phyloP scores from a whole-genome alignment of 2,113 vertebrate species.

The Cisticola juncidis region DNA sequence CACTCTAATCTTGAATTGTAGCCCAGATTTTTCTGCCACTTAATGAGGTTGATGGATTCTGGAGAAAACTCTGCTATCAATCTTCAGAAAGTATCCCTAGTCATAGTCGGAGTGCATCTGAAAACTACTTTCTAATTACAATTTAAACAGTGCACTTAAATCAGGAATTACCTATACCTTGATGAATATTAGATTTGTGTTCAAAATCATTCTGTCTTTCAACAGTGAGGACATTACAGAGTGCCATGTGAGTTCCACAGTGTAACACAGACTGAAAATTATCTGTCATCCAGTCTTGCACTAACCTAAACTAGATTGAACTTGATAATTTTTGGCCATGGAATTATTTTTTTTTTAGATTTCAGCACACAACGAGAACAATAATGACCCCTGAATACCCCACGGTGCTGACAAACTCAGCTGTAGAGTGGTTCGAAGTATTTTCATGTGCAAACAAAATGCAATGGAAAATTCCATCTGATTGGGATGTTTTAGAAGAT shows the following conservation, averaged over 20 bases:
- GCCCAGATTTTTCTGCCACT: not conserved
- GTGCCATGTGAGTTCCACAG: not conserved
- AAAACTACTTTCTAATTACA: not conserved
- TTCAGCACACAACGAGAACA: not conserved
- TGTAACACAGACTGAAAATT: not conserved
- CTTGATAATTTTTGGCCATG: not conserved
- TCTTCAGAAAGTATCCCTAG: not conserved
- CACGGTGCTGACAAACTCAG: not conserved
- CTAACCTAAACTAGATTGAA: not conserved
- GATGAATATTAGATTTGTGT: not conserved
- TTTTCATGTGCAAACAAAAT: not conserved
- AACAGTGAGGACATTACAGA: not conserved
- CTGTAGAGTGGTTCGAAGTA: not conserved
- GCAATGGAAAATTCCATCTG: not conserved
- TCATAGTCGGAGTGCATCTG: not conserved
- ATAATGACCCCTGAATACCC: not conserved
- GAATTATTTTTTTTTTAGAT: not conserved
- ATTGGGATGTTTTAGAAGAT: not conserved
- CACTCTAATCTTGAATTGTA: not conserved
- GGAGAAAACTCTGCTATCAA: not conserved
- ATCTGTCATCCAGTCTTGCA: not conserved
- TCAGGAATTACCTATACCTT: not conserved
- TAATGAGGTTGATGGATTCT: not conserved
- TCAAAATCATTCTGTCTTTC: not conserved
- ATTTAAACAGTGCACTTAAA: not conserved